These are phyloP conservation scores for Strigamia maritima DNA, from an alignment of 2,888 invertebrate species.

Conservation along the genomic window DNA sequence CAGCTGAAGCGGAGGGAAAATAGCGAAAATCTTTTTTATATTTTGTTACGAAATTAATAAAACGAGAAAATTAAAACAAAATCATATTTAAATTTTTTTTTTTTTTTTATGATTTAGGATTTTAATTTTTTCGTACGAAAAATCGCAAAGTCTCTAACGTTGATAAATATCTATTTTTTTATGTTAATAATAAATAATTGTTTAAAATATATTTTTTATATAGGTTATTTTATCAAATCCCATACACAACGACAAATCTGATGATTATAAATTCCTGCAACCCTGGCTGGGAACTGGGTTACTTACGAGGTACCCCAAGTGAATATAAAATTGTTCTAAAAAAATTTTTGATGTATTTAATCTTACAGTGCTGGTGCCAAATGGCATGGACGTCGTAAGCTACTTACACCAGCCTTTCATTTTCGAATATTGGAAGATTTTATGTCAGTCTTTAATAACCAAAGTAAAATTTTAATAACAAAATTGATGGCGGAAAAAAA, in stretches of 20 bases:
- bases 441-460: conserved; percentile 55
- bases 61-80: too few relatives aligned
- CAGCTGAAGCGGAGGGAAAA: too few relatives aligned
- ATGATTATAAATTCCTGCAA: conserved; percentile 34
- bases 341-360: neutral
- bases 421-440: conserved; percentile 57
- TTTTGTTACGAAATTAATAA: too few relatives aligned
- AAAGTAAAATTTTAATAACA: conserved; percentile 50
- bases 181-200: too few relatives aligned
- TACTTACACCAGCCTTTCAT: conserved; percentile 57
- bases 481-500: conserved; percentile 47
- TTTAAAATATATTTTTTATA: neutral
- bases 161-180: neutral
- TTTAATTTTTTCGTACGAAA: too few relatives aligned
- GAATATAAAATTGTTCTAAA: neutral
- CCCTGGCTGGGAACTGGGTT: conserved; percentile 40
- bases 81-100: too few relatives aligned
- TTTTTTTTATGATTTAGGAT: too few relatives aligned
- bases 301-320: conserved; percentile 36
- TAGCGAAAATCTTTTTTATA: too few relatives aligned
- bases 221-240: neutral
- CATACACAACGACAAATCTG: conserved; percentile 24
- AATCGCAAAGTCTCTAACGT: too few relatives aligned
- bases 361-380: conserved; percentile 52
- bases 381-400: conserved; percentile 53